These are phyloP conservation scores for Lomographa bimaculata DNA, from an alignment of 2,888 invertebrate genomes.

Conservation along the genomic window DNA sequence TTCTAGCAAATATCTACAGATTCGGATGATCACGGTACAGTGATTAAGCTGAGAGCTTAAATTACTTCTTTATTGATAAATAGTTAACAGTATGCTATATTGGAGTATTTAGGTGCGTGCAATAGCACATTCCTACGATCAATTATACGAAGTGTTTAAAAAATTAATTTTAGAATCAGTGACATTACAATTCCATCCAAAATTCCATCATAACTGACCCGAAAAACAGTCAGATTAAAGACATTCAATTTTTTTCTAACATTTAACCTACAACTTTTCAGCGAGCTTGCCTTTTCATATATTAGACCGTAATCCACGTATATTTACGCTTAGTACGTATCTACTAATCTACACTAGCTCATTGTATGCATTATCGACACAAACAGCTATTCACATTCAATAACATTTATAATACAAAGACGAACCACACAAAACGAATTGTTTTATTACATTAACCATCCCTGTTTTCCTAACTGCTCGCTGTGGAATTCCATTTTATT, in stretches of 20 bases:
- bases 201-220: constrained; percentile 63
- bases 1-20: constrained; percentile 78
- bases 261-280: constrained; percentile 68
- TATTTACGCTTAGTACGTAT: constrained; percentile 47
- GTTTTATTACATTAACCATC: constrained; percentile 74
- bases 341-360: constrained; percentile 69
- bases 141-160: constrained; percentile 59
- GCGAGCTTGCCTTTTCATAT: constrained; percentile 62
- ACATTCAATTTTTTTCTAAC: constrained; percentile 31
- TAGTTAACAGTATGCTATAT: constrained; percentile 52
- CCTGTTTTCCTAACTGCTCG: constrained; percentile 82
- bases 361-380: constrained; percentile 62
- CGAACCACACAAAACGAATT: constrained; percentile 76
- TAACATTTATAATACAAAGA: constrained; percentile 79
- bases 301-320: constrained; percentile 51
- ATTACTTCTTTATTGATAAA: constrained; percentile 56
- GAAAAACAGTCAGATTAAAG: constrained; percentile 35
- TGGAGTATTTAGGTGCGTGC: constrained; percentile 80
- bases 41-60: constrained; percentile 75
- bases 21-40: constrained; percentile 63
- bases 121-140: constrained; percentile 79
- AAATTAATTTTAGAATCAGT: constrained; percentile 54
- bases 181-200: constrained; percentile 65
- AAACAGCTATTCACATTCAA: constrained; percentile 76
- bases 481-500: constrained; percentile 56